Conservation (phyloP, 2,888 invertebrate genomes). For the Caenorhabditis zanzibari region DNA sequence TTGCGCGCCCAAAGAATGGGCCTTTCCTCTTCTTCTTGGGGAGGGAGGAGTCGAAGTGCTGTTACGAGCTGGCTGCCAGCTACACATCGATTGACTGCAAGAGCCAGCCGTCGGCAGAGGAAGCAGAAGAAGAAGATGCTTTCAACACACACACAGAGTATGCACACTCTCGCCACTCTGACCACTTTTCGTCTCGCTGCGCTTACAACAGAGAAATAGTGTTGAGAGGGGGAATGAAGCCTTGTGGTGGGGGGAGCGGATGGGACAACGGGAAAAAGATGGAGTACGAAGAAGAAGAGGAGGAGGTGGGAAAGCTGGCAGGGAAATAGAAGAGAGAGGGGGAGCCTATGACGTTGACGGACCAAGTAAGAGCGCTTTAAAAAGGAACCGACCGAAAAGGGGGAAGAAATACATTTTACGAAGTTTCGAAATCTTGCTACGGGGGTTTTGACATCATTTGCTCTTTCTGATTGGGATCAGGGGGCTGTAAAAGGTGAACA, state of each 20-base stretch:
- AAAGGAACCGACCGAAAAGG: slow-evolving; percentile 12
- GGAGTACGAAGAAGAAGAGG: slow-evolving; percentile 14
- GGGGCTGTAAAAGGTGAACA: too few species aligned
- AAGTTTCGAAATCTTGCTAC: slow-evolving; percentile 8
- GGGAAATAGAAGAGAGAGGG: not conserved
- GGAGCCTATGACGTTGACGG: slow-evolving; percentile 61
- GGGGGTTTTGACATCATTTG: slow-evolving; percentile 7
- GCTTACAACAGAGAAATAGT: slow-evolving; percentile 15
- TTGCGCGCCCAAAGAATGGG: slow-evolving; percentile 48
- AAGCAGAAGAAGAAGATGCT: slow-evolving; percentile 48
- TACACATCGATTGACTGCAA: slow-evolving; percentile 60
- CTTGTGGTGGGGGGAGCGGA: slow-evolving; percentile 31
- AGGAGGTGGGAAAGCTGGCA: slow-evolving; percentile 40
- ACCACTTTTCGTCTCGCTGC: slow-evolving; percentile 15
- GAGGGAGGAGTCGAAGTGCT: slow-evolving; percentile 24
- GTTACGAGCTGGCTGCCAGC: slow-evolving; percentile 49
- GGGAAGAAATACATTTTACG: slow-evolving; percentile 18
- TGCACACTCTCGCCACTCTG: slow-evolving; percentile 43
- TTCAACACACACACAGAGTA: slow-evolving; percentile 19
- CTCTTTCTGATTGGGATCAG: not conserved
- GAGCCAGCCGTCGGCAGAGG: slow-evolving; percentile 50
- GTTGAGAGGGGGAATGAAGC: slow-evolving; percentile 45
- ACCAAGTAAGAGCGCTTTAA: slow-evolving; percentile 57
- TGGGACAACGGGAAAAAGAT: slow-evolving; percentile 12
- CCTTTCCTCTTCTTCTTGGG: not conserved